Evolutionary conservation across 2,113 vertebrate genomes (phyloP), one percentile per base, ranked within the genome.

Genomic region (Tiliqua scincoides): DNA sequence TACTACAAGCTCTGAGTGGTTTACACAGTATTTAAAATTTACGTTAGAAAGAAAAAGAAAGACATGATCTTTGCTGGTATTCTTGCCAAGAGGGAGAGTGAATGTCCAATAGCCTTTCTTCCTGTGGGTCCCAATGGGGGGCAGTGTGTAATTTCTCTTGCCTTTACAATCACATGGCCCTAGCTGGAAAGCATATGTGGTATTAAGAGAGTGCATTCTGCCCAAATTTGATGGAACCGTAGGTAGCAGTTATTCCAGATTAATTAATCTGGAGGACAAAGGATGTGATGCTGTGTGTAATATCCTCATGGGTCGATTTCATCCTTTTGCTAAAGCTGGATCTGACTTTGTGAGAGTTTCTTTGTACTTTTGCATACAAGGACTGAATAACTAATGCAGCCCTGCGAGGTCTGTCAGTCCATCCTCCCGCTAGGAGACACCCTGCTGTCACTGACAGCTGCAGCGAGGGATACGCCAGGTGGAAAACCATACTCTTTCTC

Each of bases 1-100:
- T 43, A 25, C 57, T 12, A 43, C 30, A 65, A 35, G 23, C 37
- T 43, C 23, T 63, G 25, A 23, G 35, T 62, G 57, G 21, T 59
- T 79, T 79, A 62, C 59, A 84, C 35, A 84, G 62, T 75, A 63
- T 57, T 73, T 82, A 82, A 71, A 82, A 82, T 82, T 32, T 82
- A 71, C 71, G 59, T 57, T 71, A 57, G 65, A 71, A 8, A 71
- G 35, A 15, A n/a, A 54, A 54, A 18, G n/a, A 82, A 57, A 57
- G 25, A 1, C 3, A 6, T 0, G 0, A 30, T 37, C 23, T 12
- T 61, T 14, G 0, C 1, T 2, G 6, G 1, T 62, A 21, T 0
- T 0, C 54, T 68, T 87, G 57, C 71, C 5, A 52, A 68, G 18
- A 74, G 4, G 32, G 61, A 48, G 65, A 65, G 27, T 65, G 37